phyloP scores from a whole-genome alignment of 1,140 invertebrate genomes.

The Papilio glaucus region DNA sequence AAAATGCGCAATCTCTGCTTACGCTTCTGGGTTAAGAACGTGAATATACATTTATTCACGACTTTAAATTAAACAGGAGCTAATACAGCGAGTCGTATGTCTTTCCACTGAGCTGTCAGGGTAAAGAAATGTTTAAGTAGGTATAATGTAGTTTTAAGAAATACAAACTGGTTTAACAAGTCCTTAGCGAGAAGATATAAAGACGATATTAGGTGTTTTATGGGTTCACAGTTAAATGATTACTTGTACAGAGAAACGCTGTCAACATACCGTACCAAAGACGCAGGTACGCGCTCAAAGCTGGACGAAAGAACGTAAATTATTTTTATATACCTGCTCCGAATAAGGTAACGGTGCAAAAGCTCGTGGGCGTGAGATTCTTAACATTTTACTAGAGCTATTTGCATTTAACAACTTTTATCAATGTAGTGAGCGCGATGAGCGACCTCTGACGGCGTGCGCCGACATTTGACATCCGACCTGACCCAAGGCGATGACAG shows the following conservation, averaged over 20 bases:
- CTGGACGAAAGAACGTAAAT: conserved; percentile 35
- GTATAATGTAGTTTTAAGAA: conserved; percentile 36
- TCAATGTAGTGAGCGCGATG: conserved; percentile 67
- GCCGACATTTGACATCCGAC: conserved; percentile 11
- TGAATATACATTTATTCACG: not conserved
- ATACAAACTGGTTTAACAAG: conserved; percentile 9
- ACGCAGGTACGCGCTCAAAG: conserved; percentile 7
- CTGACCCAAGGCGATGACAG: conserved; percentile 42
- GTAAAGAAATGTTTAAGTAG: not conserved
- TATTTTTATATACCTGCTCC: conserved; percentile 41
- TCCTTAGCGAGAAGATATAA: conserved; percentile 22
- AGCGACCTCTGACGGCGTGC: conserved; percentile 57
- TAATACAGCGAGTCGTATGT: not conserved
- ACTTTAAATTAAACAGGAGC: not conserved
- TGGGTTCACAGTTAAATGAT: conserved; percentile 31
- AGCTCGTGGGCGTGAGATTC: conserved; percentile 71
- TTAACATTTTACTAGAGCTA: conserved; percentile 74
- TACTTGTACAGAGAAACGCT: conserved; percentile 24
- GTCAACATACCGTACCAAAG: conserved; percentile 23
- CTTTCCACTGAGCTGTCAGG: not conserved
- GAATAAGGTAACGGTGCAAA: conserved; percentile 69
- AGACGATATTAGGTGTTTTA: conserved; percentile 28
- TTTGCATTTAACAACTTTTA: conserved; percentile 82
- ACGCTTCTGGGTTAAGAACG: too few species aligned
- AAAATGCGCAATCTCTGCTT: too few species aligned